Evolutionary conservation across 2,888 invertebrate species (phyloP).

Genomic region (Stenchaetothrips biformis): DNA sequence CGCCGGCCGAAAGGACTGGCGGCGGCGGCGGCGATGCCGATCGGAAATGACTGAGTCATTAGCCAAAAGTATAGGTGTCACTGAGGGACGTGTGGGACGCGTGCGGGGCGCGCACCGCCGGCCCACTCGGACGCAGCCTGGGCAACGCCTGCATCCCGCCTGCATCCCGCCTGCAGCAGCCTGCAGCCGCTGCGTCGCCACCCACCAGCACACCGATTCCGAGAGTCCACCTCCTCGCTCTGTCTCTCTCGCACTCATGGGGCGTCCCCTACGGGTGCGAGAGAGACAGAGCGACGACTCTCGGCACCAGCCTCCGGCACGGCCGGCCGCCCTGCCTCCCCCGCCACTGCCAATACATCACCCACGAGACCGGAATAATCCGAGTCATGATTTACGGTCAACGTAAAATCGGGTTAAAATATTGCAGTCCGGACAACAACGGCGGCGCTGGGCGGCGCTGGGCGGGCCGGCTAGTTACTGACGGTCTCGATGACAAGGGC

Average conservation of each 20-base stretch:
- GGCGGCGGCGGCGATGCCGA: not conserved
- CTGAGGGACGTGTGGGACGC: not conserved
- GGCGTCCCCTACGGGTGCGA: too few relatives aligned
- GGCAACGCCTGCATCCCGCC: too few relatives aligned
- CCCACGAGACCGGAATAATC: slow-evolving; percentile 20
- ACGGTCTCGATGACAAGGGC: not conserved
- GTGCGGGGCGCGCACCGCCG: not conserved
- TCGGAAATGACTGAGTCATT: slow-evolving; percentile 18
- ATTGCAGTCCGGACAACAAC: slow-evolving; percentile 8
- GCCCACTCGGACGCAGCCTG: not conserved
- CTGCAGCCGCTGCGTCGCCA: not conserved
- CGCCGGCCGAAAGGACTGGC: not conserved
- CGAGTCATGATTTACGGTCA: not conserved
- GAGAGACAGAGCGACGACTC: too few relatives aligned
- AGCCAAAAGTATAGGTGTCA: slow-evolving; percentile 23
- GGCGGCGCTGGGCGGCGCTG: not conserved
- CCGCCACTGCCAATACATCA: slow-evolving; percentile 13
- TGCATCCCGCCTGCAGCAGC: not conserved
- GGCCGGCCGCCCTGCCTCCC: not conserved
- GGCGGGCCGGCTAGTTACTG: not conserved
- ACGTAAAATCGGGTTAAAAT: slow-evolving; percentile 23
- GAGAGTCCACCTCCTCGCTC: too few relatives aligned
- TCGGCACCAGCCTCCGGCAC: too few relatives aligned
- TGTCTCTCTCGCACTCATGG: too few relatives aligned
- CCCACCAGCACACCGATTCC: not conserved